These are phyloP conservation scores for Brachionus plicatilis DNA, from an alignment of 1,140 invertebrate genomes.

Conservation along the genomic window DNA sequence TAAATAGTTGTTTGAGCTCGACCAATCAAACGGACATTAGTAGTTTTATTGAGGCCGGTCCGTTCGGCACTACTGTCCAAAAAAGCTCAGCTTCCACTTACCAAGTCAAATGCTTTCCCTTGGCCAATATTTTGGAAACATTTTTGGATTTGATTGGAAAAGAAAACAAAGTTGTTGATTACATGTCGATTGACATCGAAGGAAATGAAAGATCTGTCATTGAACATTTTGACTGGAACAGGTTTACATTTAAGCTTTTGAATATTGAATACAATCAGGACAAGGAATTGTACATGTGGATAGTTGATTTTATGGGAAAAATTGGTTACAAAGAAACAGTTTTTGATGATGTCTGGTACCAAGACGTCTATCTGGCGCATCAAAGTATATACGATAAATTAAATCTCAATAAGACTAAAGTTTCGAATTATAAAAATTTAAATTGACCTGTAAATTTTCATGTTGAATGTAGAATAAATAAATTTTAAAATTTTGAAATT, in stretches of 20 bases:
- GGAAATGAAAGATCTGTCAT: constrained; percentile 45
- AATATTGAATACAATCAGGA: constrained; percentile 39
- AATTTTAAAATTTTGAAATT: neutral
- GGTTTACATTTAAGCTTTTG: constrained; percentile 43
- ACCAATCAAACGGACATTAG: neutral
- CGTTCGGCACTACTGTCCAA: neutral
- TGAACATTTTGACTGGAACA: constrained; percentile 44
- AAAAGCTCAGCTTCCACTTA: neutral
- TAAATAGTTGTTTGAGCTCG: constrained; percentile 1
- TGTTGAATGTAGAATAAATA: neutral
- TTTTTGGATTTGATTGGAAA: neutral
- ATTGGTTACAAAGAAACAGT: constrained; percentile 12
- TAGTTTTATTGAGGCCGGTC: constrained; percentile 1
- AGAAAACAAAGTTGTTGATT: constrained; percentile 42
- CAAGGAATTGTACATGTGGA: constrained; percentile 11
- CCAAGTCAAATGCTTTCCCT: neutral
- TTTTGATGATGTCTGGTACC: constrained; percentile 27
- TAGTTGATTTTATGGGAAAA: neutral
- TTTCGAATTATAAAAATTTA: constrained; percentile 6
- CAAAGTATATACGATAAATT: neutral
- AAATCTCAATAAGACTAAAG: constrained; percentile 18
- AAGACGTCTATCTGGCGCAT: constrained; percentile 20
- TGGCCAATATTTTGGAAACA: neutral
- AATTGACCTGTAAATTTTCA: neutral
- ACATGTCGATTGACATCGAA: constrained; percentile 46